These are phyloP conservation scores for Otus scops DNA, from an alignment of 2,797 vertebrate species.

Conservation along the genomic window DNA sequence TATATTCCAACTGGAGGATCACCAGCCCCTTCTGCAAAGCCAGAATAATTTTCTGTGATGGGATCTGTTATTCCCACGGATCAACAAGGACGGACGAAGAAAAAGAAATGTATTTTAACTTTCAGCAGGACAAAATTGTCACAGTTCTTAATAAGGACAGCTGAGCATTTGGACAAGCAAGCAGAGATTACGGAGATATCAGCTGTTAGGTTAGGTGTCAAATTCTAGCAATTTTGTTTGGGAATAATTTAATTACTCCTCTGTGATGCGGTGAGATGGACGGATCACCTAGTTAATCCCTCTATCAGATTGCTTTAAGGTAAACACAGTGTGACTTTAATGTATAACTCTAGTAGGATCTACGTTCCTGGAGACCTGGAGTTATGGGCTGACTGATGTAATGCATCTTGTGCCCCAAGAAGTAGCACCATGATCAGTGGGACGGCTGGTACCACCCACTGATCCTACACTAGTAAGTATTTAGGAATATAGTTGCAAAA, in stretches of 20 bases:
- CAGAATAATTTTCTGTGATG: neutral
- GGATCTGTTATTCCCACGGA: neutral
- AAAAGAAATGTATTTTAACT: neutral
- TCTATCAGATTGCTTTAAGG: neutral
- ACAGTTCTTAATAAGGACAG: neutral
- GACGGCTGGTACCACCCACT: neutral
- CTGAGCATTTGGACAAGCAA: neutral
- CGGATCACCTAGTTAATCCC: conserved; percentile 11
- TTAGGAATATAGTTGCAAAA: neutral
- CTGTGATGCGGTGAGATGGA: neutral
- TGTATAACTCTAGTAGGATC: neutral
- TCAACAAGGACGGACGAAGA: neutral
- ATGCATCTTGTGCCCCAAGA: neutral
- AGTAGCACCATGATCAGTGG: neutral
- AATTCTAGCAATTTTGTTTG: neutral
- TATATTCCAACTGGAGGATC: neutral
- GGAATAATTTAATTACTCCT: conserved; percentile 16
- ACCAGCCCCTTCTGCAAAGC: neutral
- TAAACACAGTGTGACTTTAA: neutral
- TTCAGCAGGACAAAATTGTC: neutral
- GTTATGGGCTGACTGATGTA: neutral
- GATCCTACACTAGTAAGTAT: neutral
- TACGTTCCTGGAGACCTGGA: neutral
- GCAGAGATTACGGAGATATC: neutral
- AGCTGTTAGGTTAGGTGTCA: neutral